phyloP scores from a whole-genome alignment of 2,888 invertebrate species.

The Athripsodes cinereus region DNA sequence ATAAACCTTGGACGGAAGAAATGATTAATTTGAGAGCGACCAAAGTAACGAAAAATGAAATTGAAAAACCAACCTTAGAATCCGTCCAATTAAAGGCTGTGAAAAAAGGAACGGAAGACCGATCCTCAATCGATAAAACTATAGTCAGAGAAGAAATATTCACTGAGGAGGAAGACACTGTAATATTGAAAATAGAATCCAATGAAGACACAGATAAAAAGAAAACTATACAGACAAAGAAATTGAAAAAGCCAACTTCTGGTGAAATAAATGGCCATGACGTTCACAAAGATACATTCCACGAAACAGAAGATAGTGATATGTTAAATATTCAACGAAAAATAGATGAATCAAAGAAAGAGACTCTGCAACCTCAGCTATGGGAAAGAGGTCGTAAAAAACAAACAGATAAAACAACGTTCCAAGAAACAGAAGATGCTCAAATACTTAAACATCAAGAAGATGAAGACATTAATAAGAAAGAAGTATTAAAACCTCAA shows the following conservation, averaged over 20 bases:
- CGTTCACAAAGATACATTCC: slow-evolving; percentile 10
- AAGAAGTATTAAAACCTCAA: slow-evolving; percentile 11
- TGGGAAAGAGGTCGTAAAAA: background rate
- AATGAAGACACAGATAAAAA: slow-evolving; percentile 28
- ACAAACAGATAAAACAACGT: background rate
- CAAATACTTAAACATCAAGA: slow-evolving; percentile 32
- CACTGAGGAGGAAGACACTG: slow-evolving; percentile 52
- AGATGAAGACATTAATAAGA: slow-evolving; percentile 9
- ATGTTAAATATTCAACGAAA: slow-evolving; percentile 7
- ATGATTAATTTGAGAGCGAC: slow-evolving; percentile 55
- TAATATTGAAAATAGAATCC: slow-evolving; percentile 44
- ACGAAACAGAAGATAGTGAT: slow-evolving; percentile 26
- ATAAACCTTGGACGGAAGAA: slow-evolving; percentile 60
- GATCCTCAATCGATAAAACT: slow-evolving; percentile 18
- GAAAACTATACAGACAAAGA: slow-evolving; percentile 32
- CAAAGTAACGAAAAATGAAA: slow-evolving; percentile 46
- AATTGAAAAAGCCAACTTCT: slow-evolving; percentile 27
- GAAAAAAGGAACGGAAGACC: slow-evolving; percentile 34
- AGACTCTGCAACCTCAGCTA: background rate
- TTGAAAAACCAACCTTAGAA: slow-evolving; percentile 47
- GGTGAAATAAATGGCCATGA: slow-evolving; percentile 32
- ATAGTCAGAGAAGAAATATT: slow-evolving; percentile 49
- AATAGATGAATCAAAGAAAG: background rate
- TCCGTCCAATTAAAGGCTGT: slow-evolving; percentile 40
- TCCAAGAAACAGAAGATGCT: slow-evolving; percentile 24